Conservation (phyloP, 2,113 vertebrate species). For the Menidia beryllina region DNA sequence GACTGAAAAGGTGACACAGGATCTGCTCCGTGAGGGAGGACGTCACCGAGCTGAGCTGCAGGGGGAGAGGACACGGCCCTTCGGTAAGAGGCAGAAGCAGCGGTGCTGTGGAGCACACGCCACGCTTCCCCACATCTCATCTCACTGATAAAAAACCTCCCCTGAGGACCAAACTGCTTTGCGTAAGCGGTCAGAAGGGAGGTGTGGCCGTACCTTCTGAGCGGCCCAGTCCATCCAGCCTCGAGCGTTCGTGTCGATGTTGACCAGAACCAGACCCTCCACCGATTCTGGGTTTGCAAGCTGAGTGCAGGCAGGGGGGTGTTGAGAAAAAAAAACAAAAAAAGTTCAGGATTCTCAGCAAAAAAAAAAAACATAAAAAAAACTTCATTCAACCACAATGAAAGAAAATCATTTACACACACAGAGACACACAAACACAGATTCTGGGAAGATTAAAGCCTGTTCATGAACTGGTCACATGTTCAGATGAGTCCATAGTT, state of each 20-base stretch:
- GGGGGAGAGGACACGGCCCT: background rate
- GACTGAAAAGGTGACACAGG: slow-evolving; percentile 90
- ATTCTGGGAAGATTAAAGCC: too few relatives aligned
- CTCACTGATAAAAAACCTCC: slow-evolving; percentile 16
- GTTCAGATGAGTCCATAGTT: too few relatives aligned
- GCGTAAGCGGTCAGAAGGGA: too few relatives aligned
- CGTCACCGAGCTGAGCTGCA: slow-evolving; percentile 87
- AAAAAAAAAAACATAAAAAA: background rate
- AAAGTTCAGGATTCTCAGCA: background rate
- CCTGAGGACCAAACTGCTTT: slow-evolving; percentile 14
- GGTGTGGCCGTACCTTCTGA: slow-evolving; percentile 93
- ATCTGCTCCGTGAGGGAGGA: slow-evolving; percentile 90
- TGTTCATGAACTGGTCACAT: too few relatives aligned
- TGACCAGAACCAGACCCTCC: slow-evolving; percentile 92
- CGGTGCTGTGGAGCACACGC: background rate
- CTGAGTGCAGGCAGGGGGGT: slow-evolving; percentile 75
- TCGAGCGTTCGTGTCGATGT: slow-evolving; percentile 89
- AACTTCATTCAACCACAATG: background rate
- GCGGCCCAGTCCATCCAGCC: slow-evolving; percentile 96
- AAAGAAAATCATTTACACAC: too few relatives aligned
- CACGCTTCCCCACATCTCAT: too few relatives aligned
- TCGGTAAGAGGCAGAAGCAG: slow-evolving; percentile 10
- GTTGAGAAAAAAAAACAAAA: background rate
- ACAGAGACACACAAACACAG: too few relatives aligned
- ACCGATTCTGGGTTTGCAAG: slow-evolving; percentile 86